phyloP scores from a whole-genome alignment of 1,140 invertebrate species.

The Gonatopus flavifemur region DNA sequence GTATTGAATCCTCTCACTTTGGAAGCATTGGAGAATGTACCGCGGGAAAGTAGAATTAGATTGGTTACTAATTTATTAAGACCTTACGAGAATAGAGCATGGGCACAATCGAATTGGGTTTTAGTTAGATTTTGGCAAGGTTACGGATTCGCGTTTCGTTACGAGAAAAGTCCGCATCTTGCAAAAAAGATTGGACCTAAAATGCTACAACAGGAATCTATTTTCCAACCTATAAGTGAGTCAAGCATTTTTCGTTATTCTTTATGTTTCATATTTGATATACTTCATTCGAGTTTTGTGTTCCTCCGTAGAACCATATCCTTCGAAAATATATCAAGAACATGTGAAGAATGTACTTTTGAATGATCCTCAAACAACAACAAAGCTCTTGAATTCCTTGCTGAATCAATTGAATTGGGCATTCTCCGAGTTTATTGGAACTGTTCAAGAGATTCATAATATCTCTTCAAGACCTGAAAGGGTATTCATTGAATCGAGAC shows the following conservation, averaged over 20 bases:
- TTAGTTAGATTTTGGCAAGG: slow-evolving; percentile 84
- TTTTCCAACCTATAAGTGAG: slow-evolving; percentile 57
- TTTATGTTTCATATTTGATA: neutral
- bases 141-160: slow-evolving; percentile 79
- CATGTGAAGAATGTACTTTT: slow-evolving; percentile 60
- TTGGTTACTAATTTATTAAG: slow-evolving; percentile 71
- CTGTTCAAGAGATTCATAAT: slow-evolving; percentile 76
- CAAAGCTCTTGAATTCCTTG: slow-evolving; percentile 75
- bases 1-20: slow-evolving; percentile 64
- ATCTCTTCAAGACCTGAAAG: slow-evolving; percentile 64
- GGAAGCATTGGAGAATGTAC: slow-evolving; percentile 66
- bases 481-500: slow-evolving; percentile 72
- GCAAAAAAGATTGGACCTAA: slow-evolving; percentile 56
- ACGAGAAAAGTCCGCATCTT: slow-evolving; percentile 66
- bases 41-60: slow-evolving; percentile 53
- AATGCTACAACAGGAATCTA: slow-evolving; percentile 51
- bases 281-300: neutral
- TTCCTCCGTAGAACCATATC: slow-evolving; percentile 64
- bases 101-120: slow-evolving; percentile 87
- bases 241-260: slow-evolving; percentile 1
- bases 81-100: slow-evolving; percentile 81
- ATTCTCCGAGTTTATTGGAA: slow-evolving; percentile 84
- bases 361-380: slow-evolving; percentile 52
- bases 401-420: slow-evolving; percentile 86
- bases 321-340: slow-evolving; percentile 63